Percentiles rank a stretch among this genome's conserved stretches.
These are phyloP conservation scores for Tylochromis polylepis DNA, from an alignment of 2,113 vertebrate genomes.

Conservation along the genomic window DNA sequence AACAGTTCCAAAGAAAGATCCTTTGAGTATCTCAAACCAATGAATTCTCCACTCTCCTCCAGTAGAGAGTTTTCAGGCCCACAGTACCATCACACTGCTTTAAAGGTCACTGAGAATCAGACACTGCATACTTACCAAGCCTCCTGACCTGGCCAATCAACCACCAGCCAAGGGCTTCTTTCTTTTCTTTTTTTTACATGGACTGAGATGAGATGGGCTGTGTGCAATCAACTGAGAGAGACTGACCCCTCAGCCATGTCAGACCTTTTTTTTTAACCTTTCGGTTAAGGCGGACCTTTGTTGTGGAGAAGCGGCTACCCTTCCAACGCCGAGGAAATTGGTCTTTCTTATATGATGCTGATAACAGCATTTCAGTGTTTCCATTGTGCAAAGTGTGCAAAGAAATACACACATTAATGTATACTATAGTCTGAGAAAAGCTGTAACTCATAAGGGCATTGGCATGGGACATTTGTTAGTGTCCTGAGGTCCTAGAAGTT, in stretches of 20 bases:
- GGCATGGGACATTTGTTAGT: not conserved
- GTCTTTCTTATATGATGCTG: not conserved
- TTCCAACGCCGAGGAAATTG: not conserved
- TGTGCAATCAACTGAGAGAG: conserved; percentile 58
- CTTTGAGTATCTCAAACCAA: not conserved
- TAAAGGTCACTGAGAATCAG: conserved; percentile 61
- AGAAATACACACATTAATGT: not conserved
- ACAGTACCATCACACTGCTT: not conserved
- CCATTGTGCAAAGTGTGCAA: not conserved
- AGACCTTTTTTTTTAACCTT: conserved; percentile 55
- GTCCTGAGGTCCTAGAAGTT: not conserved
- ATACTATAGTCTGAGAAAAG: not conserved
- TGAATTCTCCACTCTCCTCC: not conserved
- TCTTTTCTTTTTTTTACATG: conserved; percentile 22
- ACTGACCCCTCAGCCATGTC: conserved; percentile 40
- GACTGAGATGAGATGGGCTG: conserved; percentile 23
- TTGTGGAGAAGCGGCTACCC: not conserved
- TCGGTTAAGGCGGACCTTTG: not conserved
- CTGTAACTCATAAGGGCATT: not conserved
- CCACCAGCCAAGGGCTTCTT: conserved; percentile 28
- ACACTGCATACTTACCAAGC: conserved; percentile 45
- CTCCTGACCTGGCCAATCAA: conserved; percentile 61
- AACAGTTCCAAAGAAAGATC: conserved; percentile 2
- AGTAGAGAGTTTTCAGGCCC: not conserved
- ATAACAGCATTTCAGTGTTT: not conserved